A percentile compares a stretch with the other conserved stretches of the same genome.
Evolutionary conservation across 2,113 vertebrate species (phyloP).

Genomic region (Mohoua ochrocephala): DNA sequence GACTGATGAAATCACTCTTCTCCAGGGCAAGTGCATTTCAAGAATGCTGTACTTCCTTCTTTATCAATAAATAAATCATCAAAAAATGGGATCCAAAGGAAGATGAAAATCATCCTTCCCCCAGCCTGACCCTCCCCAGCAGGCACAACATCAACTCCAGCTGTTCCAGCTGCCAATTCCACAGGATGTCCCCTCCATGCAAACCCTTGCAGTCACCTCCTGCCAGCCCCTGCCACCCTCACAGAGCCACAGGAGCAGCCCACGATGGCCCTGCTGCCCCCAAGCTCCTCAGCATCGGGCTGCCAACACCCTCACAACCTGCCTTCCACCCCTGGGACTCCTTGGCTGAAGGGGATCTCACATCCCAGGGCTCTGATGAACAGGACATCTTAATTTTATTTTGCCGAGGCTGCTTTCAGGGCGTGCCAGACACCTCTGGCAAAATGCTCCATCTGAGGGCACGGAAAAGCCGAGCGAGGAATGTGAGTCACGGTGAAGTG

Average conservation of each 20-base stretch:
- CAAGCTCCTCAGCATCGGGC: fast-evolving
- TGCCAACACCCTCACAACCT: neutral
- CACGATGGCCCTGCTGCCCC: fast-evolving
- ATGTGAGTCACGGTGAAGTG: neutral
- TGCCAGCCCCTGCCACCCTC: neutral
- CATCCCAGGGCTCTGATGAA: neutral
- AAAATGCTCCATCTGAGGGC: neutral
- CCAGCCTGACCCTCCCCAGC: neutral
- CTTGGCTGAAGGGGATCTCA: neutral
- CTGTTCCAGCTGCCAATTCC: neutral
- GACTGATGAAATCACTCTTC: neutral
- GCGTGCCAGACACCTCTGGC: neutral
- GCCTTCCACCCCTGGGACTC: neutral
- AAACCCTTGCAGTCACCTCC: neutral
- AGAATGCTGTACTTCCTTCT: neutral
- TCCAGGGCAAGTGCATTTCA: neutral
- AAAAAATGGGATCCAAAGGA: neutral
- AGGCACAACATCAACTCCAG: neutral
- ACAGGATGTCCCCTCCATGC: fast-evolving
- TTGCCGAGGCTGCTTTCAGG: neutral
- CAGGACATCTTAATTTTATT: neutral
- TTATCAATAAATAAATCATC: neutral
- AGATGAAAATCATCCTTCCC: neutral
- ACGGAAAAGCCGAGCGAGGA: neutral
- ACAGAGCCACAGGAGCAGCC: neutral